Percentiles rank a stretch among this genome's conserved stretches.
These are phyloP conservation scores for Falco punctatus DNA, from an alignment of 2,113 vertebrate genomes.

Conservation along the genomic window DNA sequence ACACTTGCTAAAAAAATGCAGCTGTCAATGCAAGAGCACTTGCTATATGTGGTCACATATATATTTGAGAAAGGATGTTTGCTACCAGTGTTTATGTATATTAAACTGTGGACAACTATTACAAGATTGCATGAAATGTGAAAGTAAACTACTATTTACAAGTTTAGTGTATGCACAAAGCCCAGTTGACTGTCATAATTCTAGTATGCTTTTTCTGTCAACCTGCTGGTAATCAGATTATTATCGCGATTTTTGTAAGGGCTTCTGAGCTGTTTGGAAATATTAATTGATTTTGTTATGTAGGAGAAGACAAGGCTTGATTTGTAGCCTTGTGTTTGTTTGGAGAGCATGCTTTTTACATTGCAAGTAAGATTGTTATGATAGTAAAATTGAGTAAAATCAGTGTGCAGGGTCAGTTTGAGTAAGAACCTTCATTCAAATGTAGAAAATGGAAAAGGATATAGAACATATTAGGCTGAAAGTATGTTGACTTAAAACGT, in stretches of 20 bases:
- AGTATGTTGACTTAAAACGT: neutral
- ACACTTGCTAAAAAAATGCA: neutral
- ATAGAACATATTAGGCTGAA: neutral
- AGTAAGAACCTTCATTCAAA: neutral
- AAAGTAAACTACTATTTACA: neutral
- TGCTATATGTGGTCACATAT: neutral
- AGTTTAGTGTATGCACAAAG: neutral
- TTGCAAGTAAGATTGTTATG: neutral
- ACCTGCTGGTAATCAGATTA: neutral
- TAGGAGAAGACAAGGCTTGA: neutral
- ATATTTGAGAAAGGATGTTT: neutral
- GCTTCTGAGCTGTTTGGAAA: neutral
- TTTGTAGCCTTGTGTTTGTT: neutral
- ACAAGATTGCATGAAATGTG: neutral
- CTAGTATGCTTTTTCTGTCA: neutral
- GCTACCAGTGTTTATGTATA: neutral
- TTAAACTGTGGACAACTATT: neutral
- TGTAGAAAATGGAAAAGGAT: neutral
- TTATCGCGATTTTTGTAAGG: neutral
- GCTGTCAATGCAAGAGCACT: neutral
- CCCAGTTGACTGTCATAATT: neutral
- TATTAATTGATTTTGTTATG: neutral
- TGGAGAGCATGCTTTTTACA: neutral
- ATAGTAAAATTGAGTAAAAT: neutral
- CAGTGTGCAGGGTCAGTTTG: neutral